Base-by-base conservation (phyloP, 2,113 vertebrate species). In the Plestiodon gilberti region DNA sequence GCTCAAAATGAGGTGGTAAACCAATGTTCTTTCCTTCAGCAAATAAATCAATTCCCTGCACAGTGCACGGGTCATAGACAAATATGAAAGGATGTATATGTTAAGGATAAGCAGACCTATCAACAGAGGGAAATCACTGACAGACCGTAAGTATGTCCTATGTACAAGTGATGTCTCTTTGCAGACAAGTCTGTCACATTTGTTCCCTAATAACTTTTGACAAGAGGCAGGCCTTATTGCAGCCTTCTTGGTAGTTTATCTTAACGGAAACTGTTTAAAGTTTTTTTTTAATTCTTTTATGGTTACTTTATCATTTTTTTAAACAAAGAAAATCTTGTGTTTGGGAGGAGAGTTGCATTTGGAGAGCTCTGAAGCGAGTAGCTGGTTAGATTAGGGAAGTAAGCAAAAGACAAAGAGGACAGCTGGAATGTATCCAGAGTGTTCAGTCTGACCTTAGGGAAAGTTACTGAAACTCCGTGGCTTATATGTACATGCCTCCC, bases 21-120 rank as follows among this genome's bases (percentile, higher is more conserved):
- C 84, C n/a, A n/a, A 18, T 79, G 89, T 90, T 74, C 77, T 90
- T 93, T 62, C 78, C 59, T 87, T 90, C 84, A 92, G 75, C 69
- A 93, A 86, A 83, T 89, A 91, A 92, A 93, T 94, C 85, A 85
- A 75, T n/a, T 82, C 70, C 81, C 89, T 87, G 85, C 78, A 78
- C 78, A 1, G 1, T 43, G 4, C 40, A 70, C 25, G 65, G 74
- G 43, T 61, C 55, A 61, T 23, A 59, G 76, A 62, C 48, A 40
- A 20, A 0, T 25, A 83, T 86, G 81, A 87, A 89, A 71, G 78
- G 0, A 0, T 84, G 76, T 88, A 70, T 76, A 81, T 86, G 82
- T n/a, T 75, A 91, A 81, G 67, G 78, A 80, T 83, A 86, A 86
- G 64, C 90, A 91, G 69, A 82, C 40, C 76, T 70, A 78, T 79